Base-by-base conservation (phyloP, 2,888 invertebrate genomes). In the Cybosia mesomella region DNA sequence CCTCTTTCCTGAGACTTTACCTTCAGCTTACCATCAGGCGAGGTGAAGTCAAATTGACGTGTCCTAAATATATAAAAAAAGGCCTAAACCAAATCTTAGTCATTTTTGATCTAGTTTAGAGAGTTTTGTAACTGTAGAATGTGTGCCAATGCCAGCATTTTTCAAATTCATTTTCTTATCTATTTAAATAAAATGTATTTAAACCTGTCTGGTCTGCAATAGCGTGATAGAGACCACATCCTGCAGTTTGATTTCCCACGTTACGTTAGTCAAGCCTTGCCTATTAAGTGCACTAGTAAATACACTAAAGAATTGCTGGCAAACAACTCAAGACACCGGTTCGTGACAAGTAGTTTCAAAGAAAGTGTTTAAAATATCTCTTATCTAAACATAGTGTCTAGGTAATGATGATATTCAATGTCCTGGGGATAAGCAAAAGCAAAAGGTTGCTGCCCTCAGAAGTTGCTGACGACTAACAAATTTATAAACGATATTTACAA, bases 241-340 rank as follows among this genome's bases (percentile, higher is more conserved):
- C 85, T 81, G 49, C 9, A 49, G 85, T 68, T 73, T 78, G 77
- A 80, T 85, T 83, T 85, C 84, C 80, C 77, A 77, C 76, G 68
- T 73, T 67, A 75, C 71, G 65, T 73, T 82, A 83, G 80, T 83
- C 79, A 82, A 77, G 83, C 83, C 80, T 86, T 82, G 81, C 85
- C 87, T 86, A 86, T 84, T 84, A 76, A 80, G 83, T 77, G 75
- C 70, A 68, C 70, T 66, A 49, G 49, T 49, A 49, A 81, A 70
- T 77, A 71, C 59, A 68, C 65, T 68, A 76, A 82, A 84, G 82
- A 86, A 85, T 86, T 85, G 83, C 81, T 83, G 82, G 85, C 75
- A 71, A 79, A 43, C 22, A 32, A 21, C 58, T 49, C 49, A 24
- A 65, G 82, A 85, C 81, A 86, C 79, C 71, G 72, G 77, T 71